Percentiles rank a stretch among this genome's conserved stretches.
These are phyloP conservation scores for Poecile montanus DNA, from an alignment of 2,797 vertebrate species.

Conservation along the genomic window DNA sequence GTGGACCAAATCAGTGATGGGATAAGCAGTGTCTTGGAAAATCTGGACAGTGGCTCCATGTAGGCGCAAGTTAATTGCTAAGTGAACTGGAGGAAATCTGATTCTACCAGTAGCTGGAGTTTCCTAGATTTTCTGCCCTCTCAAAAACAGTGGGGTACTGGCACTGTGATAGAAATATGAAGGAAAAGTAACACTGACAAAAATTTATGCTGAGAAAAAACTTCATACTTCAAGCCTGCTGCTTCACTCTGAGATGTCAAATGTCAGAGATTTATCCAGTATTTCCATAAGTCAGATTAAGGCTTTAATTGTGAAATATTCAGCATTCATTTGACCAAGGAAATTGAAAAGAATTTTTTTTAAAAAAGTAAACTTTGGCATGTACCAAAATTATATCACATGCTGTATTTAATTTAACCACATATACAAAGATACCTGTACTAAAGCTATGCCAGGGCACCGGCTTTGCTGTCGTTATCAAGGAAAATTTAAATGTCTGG, in stretches of 20 bases:
- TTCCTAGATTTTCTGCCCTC: not conserved
- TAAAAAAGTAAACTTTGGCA: not conserved
- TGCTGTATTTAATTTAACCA: not conserved
- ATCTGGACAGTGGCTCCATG: not conserved
- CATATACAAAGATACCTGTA: not conserved
- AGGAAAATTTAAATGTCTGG: not conserved
- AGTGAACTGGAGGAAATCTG: not conserved
- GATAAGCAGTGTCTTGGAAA: not conserved
- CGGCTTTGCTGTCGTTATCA: not conserved
- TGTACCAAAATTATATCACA: not conserved
- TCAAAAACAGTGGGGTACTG: not conserved
- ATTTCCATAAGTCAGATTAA: not conserved
- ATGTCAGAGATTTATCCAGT: not conserved
- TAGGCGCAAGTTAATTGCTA: not conserved
- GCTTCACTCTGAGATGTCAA: not conserved
- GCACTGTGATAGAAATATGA: not conserved
- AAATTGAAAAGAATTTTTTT: not conserved
- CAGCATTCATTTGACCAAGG: not conserved
- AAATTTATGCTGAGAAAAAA: not conserved
- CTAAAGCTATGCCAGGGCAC: not conserved
- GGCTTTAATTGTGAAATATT: not conserved
- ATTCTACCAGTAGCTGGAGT: not conserved
- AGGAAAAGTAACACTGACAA: not conserved
- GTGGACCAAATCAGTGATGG: not conserved
- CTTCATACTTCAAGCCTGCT: not conserved